Conservation (phyloP, 2,797 vertebrate species). For the Trachops cirrhosus region DNA sequence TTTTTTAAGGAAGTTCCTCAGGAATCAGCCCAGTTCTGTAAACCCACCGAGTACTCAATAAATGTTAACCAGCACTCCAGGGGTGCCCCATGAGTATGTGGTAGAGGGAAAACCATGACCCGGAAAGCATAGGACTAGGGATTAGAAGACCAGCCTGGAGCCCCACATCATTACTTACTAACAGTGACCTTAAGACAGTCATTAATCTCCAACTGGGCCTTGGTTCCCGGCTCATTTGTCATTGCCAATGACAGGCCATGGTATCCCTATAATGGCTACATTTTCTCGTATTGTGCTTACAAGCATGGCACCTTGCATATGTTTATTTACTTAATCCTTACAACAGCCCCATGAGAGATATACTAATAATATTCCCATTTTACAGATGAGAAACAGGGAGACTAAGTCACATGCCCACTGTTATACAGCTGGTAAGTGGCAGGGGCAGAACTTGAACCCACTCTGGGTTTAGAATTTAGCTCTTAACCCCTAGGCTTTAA, state of each 20-base stretch:
- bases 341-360: not conserved
- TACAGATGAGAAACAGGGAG: not conserved
- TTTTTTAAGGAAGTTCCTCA: not conserved
- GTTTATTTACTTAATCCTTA: conserved; percentile 17
- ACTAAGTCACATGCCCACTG: not conserved
- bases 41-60: not conserved
- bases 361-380: not conserved
- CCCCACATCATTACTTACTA: conserved; percentile 49
- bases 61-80: not conserved
- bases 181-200: conserved; percentile 44
- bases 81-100: not conserved
- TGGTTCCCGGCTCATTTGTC: conserved; percentile 40
- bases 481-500: not conserved
- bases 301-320: not conserved
- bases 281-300: conserved; percentile 19
- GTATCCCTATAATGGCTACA: not conserved
- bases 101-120: not conserved
- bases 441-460: not conserved
- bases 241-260: not conserved
- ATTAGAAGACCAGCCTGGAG: conserved; percentile 30
- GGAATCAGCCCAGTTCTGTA: not conserved
- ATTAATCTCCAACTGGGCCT: conserved; percentile 54
- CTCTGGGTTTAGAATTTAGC: not conserved
- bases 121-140: not conserved
- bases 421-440: not conserved